Base-by-base conservation (phyloP, 2,888 invertebrate genomes). In the Ptilodon capucinus region DNA sequence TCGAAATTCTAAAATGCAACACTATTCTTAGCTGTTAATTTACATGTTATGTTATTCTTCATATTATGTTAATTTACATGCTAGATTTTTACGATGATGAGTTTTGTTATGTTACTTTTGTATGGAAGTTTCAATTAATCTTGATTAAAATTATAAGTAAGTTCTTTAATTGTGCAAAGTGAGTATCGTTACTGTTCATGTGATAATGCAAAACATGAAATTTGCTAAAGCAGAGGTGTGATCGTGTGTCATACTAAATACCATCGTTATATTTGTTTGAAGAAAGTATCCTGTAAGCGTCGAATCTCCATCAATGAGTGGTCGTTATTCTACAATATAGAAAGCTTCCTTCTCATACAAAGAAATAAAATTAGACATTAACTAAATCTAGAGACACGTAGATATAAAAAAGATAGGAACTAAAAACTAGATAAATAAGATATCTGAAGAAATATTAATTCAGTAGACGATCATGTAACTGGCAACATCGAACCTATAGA, bases 1-100 rank as follows among this genome's bases (percentile, higher is more conserved):
- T 76, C 51, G 66, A 68, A 76, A 79, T 68, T 70, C 81, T 83
- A 82, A 70, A 68, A 79, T 79, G 80, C 84, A 71, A 55, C 48
- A 69, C 77, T 79, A 79, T 73, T 36, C 4, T 70, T 68, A 79
- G 77, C 76, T 62, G 68, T 80, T 71, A 72, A 50, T 73, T 68
- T 62, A 70, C 84, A 85, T 85, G 84, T 83, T 62, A 59, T n/a
- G n/a, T n/a, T n/a, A n/a, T n/a, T 68, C 53, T 64, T 53, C 32
- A 56, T 55, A 76, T 71, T 66, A 51, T 62, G 68, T 80, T 71
- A 72, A 50, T 73, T 68, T 62, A 70, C 84, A 85, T 85, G 84
- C 84, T 62, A 59, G 42, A 40, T 23, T 23, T 47, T 61, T 57
- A 64, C 64, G 48, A 60, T 56, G 46, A 55, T 65, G 57, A 60